Percentiles rank a stretch among this genome's conserved stretches.
These are phyloP conservation scores for Bradypodion ventrale DNA, from an alignment of 2,797 vertebrate genomes.

Conservation along the genomic window DNA sequence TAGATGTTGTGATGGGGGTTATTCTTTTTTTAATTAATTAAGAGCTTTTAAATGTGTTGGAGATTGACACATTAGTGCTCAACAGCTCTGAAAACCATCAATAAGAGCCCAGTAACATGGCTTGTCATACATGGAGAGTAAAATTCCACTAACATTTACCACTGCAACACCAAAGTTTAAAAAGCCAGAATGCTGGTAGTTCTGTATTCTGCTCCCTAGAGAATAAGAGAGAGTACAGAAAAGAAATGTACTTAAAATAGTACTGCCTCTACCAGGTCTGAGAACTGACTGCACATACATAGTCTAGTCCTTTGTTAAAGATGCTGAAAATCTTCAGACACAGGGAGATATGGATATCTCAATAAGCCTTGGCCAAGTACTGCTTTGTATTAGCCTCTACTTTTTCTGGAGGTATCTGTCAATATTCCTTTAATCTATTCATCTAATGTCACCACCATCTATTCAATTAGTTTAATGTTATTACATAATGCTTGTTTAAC, in stretches of 20 bases:
- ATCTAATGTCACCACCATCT: not conserved
- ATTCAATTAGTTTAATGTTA: constrained; percentile 6
- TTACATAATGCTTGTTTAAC: not conserved
- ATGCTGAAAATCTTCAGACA: not conserved
- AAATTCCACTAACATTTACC: not conserved
- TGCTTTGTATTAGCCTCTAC: not conserved
- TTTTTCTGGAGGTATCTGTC: not conserved
- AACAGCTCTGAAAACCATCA: not conserved
- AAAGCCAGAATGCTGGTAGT: not conserved
- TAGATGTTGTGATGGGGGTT: too few relatives aligned
- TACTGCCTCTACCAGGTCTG: not conserved
- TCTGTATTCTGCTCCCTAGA: not conserved
- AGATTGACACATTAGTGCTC: not conserved
- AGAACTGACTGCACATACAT: not conserved
- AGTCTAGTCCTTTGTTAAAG: not conserved
- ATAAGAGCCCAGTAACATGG: not conserved
- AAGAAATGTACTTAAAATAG: not conserved
- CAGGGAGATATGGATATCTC: too few relatives aligned
- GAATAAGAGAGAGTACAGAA: not conserved
- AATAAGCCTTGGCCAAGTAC: too few relatives aligned
- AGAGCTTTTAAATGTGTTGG: not conserved
- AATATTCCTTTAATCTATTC: not conserved
- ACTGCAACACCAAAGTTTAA: not conserved
- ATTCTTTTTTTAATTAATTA: too few relatives aligned
- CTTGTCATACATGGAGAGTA: not conserved